phyloP scores from a whole-genome alignment of 2,888 invertebrate species.

The Pristionchus mayeri region DNA sequence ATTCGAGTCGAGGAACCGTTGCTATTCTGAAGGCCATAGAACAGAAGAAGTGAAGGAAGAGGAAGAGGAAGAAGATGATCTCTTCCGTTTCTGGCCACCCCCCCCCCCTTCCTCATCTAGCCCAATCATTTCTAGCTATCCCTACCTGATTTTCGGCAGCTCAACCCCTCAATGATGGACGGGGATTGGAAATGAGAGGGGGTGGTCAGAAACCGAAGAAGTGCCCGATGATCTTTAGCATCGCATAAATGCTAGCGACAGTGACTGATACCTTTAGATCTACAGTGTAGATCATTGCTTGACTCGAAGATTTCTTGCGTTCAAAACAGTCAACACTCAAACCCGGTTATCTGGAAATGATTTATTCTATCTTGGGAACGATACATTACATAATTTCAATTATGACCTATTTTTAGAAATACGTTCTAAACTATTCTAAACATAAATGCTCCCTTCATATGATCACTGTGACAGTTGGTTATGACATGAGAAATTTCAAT shows the following conservation, averaged over 20 bases:
- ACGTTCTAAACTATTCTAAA: background rate
- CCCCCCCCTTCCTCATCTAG: too few relatives aligned
- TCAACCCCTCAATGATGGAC: too few relatives aligned
- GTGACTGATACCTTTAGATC: conserved; percentile 6
- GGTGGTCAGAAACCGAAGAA: too few relatives aligned
- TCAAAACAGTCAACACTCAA: background rate
- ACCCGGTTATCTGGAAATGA: conserved; percentile 13
- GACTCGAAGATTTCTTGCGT: background rate
- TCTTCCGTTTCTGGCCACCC: conserved; percentile 12
- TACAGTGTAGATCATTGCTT: background rate
- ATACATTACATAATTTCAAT: background rate
- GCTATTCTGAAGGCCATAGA: too few relatives aligned
- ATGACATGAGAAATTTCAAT: too few relatives aligned
- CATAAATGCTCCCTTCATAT: background rate
- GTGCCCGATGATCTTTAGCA: too few relatives aligned
- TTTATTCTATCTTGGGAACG: background rate
- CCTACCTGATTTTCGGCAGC: too few relatives aligned
- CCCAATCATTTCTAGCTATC: too few relatives aligned
- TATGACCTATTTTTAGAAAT: background rate
- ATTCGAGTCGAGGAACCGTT: too few relatives aligned
- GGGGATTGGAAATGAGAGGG: too few relatives aligned
- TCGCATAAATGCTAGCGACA: too few relatives aligned
- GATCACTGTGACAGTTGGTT: background rate
- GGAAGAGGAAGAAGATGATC: conserved; percentile 44
- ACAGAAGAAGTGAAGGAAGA: conserved; percentile 50